Conservation (phyloP, 2,113 vertebrate genomes). For the Nycticorax nycticorax region DNA sequence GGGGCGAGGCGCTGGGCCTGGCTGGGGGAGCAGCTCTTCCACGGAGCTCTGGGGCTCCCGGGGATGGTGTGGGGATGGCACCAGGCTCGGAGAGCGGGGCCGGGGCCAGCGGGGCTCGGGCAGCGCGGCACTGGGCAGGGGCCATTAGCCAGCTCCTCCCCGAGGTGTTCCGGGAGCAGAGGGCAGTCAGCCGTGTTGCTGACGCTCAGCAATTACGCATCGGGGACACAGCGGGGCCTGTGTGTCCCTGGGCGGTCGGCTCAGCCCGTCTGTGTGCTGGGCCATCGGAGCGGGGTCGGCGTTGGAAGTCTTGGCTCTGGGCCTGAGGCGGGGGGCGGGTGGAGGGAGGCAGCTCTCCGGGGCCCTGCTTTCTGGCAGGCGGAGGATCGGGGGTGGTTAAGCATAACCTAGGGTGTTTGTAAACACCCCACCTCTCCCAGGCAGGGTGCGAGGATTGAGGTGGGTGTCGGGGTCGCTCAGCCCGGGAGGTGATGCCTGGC, state of each 20-base stretch:
- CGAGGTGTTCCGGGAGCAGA: not conserved
- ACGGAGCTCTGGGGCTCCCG: not conserved
- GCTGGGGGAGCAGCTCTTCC: not conserved
- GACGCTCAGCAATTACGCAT: fast-evolving
- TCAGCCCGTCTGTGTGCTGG: fast-evolving
- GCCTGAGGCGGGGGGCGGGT: too few species aligned
- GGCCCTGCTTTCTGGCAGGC: fast-evolving
- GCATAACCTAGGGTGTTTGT: not conserved
- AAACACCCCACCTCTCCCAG: fast-evolving
- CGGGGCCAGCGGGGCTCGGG: fast-evolving
- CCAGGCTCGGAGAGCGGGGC: not conserved
- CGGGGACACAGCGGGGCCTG: fast-evolving
- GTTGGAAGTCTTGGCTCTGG: too few species aligned
- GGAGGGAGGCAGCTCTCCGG: fast-evolving
- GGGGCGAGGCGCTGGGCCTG: fast-evolving
- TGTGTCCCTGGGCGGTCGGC: fast-evolving
- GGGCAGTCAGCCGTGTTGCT: fast-evolving
- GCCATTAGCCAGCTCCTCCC: not conserved
- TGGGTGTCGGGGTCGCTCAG: fast-evolving
- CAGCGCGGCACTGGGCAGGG: fast-evolving
- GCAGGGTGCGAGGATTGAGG: fast-evolving
- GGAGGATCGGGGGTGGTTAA: fast-evolving
- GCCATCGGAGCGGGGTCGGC: fast-evolving
- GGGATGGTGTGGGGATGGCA: fast-evolving
- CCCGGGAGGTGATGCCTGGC: not conserved